phyloP scores from a whole-genome alignment of 2,888 invertebrate species.

The Lapara coniferarum region DNA sequence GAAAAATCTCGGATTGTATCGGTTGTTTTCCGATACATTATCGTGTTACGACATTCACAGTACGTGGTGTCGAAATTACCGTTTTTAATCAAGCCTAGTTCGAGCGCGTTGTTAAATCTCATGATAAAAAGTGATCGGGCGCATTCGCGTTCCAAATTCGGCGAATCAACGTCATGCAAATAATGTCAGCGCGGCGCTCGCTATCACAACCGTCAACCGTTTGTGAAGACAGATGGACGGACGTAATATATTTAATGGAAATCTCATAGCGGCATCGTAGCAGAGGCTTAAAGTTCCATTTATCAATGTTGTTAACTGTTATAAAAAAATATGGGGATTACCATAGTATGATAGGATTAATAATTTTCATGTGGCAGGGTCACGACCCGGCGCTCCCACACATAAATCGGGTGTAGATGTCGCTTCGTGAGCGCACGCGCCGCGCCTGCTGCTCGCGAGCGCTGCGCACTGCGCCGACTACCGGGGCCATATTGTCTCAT shows the following conservation, averaged over 20 bases:
- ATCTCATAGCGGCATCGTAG: not conserved
- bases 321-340: slow-evolving; percentile 21
- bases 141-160: slow-evolving; percentile 48
- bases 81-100: slow-evolving; percentile 57
- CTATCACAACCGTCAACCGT: slow-evolving; percentile 9
- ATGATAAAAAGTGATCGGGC: slow-evolving; percentile 48
- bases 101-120: slow-evolving; percentile 49
- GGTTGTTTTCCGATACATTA: slow-evolving; percentile 51
- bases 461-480: slow-evolving; percentile 44
- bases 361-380: slow-evolving; percentile 67
- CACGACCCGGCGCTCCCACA: slow-evolving; percentile 71
- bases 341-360: slow-evolving; percentile 56
- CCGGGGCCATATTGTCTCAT: slow-evolving; percentile 50
- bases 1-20: slow-evolving; percentile 55
- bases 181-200: slow-evolving; percentile 33
- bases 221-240: slow-evolving; percentile 9
- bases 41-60: slow-evolving; percentile 50
- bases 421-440: slow-evolving; percentile 63
- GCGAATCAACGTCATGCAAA: slow-evolving; percentile 47
- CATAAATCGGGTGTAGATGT: slow-evolving; percentile 69
- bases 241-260: slow-evolving; percentile 8
- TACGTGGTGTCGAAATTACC: slow-evolving; percentile 60
- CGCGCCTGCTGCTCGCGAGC: slow-evolving; percentile 46
- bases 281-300: slow-evolving; percentile 7
- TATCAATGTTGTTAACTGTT: slow-evolving; percentile 18